Evolutionary conservation across 2,113 vertebrate genomes (phyloP), one percentile per base, ranked within the genome.

Genomic region (Porphyrio hochstetteri): DNA sequence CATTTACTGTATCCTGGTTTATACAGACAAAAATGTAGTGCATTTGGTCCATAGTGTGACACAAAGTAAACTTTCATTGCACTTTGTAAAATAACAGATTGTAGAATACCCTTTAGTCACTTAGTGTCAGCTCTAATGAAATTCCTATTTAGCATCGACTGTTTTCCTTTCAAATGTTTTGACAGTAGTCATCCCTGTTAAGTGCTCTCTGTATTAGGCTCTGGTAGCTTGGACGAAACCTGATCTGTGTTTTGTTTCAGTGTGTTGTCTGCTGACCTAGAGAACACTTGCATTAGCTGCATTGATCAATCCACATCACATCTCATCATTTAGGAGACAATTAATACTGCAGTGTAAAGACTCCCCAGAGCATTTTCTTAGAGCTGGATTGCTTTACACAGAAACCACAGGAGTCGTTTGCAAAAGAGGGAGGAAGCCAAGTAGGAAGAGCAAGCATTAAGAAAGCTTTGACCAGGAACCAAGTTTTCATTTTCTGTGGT

Each of bases 321-420:
- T 94, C 90, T 75, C 93, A 84, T 94, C 94, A 77, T 96, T 98
- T 96, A 97, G 88, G 93, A 93, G 92, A 96, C 95, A 98, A 97
- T 98, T 98, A 97, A 97, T 98, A 93, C 94, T 96, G 46, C 9
- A 14, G 64, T 27, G 44, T 95, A 98, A 98, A 96, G 94, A 96
- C 83, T 98, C 97, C 95, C 97, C 88, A 53, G 97, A 96, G 97
- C 76, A 91, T 95, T 82, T 84, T 35, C 94, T 80, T 96, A 36
- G 89, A 94, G 96, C 65, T 90, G 82, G 80, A 95, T 97, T 88
- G 53, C 94, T 97, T 97, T 97, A 95, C 84, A 8, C 77, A 93
- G 86, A 90, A 97, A 97, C 95, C 93, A 79, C 94, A 97, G 78
- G 83, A 93, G 24, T 52, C 88, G 84, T 36, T 86, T 53, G 23